Base-by-base conservation (phyloP, 1,140 invertebrate genomes). In the Heliconius hewitsoni region DNA sequence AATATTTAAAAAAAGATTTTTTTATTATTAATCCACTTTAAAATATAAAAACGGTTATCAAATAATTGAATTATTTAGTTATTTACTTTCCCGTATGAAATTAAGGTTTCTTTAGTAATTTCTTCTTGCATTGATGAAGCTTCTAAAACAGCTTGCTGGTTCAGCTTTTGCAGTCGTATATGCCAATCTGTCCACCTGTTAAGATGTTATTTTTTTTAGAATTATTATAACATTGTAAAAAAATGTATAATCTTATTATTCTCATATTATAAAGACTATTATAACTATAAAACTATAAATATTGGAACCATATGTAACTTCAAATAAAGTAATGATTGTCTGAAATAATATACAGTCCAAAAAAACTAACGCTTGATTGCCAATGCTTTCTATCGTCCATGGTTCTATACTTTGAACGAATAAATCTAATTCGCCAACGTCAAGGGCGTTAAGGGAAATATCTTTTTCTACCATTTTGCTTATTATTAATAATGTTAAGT, bases 141-240 rank as follows among this genome's bases (percentile, higher is more conserved):
- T 94, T 98, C 97, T 30, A 97, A 92, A 81, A 97, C 95, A 50
- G 97, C 97, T 95, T 98, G 97, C 88, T 98, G 97, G 82, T 97
- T 97, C n/a, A 98, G 87, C 88, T 97, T 96, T 83, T 97, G 96
- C 5, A 98, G 89, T 82, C 96, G 95, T 85, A 97, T 96, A 84
- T 98, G 97, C 90, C 96, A 96, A 85, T 97, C 97, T 60, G 97
- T 93, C 97, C 97, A 98, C 72, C 97, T 95, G 71, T 76, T 39
- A 37, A 8, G 27, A 76, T 39, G 1, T 18, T 23, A 1, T n/a
- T 74, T 57, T 11, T 57, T 23, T 3, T 23, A 9, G 23, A 57
- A 9, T 57, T 23, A 5, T 37, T 37, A 37, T 8, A 18, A 5
- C 19, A 55, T n/a, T 55, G 52, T 55, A 55, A 55, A 18, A n/a